These are phyloP conservation scores for Podarcis siculus DNA, from an alignment of 2,797 vertebrate species.

Conservation along the genomic window DNA sequence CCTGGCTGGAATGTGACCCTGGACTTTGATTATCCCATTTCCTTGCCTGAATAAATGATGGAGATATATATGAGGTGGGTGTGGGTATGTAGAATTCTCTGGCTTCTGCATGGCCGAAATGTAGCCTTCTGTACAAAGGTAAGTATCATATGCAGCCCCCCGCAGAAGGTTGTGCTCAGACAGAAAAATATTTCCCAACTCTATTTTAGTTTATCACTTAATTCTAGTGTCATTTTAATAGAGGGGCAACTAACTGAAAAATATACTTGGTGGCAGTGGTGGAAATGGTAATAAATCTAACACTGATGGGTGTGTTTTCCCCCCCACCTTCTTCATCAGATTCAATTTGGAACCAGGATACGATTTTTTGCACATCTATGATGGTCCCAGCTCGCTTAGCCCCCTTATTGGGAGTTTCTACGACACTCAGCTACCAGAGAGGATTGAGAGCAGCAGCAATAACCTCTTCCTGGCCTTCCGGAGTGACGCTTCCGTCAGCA, in stretches of 20 bases:
- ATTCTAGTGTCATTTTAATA: background rate
- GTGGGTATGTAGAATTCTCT: too few species aligned
- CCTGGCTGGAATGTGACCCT: too few species aligned
- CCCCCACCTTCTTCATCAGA: slow-evolving; percentile 73
- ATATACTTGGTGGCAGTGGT: background rate
- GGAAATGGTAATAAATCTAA: accelerated
- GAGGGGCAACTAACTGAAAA: background rate
- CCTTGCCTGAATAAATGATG: too few species aligned
- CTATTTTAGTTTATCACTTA: background rate
- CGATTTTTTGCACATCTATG: slow-evolving; percentile 97
- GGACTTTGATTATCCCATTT: too few species aligned
- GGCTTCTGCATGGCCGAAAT: too few species aligned
- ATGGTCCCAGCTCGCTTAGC: slow-evolving; percentile 93
- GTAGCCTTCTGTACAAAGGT: too few species aligned
- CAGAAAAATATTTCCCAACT: too few species aligned
- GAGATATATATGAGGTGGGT: too few species aligned
- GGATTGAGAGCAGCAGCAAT: slow-evolving; percentile 97
- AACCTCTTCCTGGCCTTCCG: slow-evolving; percentile 96
- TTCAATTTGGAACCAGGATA: slow-evolving; percentile 98
- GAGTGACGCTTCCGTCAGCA: slow-evolving; percentile 96
- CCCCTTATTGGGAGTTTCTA: slow-evolving; percentile 96
- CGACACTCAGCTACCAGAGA: slow-evolving; percentile 89
- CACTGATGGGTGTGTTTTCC: accelerated
- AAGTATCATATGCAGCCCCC: too few species aligned
- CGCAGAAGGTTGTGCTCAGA: too few species aligned